Base-by-base conservation (phyloP, 1,140 invertebrate genomes). In the Drosophila jambulina region DNA sequence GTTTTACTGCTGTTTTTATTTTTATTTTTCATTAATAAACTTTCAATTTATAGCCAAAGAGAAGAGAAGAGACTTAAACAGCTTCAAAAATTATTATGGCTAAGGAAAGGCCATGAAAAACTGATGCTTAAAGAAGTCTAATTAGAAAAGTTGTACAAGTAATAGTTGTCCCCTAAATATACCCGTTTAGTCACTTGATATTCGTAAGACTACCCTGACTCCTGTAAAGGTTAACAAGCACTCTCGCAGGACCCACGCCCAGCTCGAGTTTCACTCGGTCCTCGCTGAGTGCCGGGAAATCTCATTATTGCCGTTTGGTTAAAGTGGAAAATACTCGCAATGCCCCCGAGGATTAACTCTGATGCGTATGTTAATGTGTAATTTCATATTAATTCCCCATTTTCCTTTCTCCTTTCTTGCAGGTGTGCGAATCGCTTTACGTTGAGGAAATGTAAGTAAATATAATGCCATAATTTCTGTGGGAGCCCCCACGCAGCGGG, bases 371-470 rank as follows among this genome's bases (percentile, higher is more conserved):
- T 48, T 49, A 58, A 51, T 72, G 67, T 51, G 69, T 34, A 72
- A 72, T 59, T 72, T 42, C 10, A n/a, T 49, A 59, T 72, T 71
- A 59, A 72, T 34, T 29, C n/a, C 19, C 15, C 43, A 36, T 23
- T 70, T 53, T 17, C 48, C 36, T 23, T 29, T 58, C 25, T 17
- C 38, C 12, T 59, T 36, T 42, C 19, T 45, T 46, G 15, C 63
- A 70, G 67, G 29, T 42, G 46, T 48, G 25, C 29, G 51, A 36
- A 36, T 21, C 69, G 45, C 54, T 51, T 56, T 13, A 51, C 23
- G 23, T 65, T 51, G 54, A 80, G 78, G 65, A 86, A 84, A 90
- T 88, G 80, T 84, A 75, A 84, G 85, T 88, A 75, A 32, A 59
- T 57, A 58, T 81, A 78, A 85, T 72, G 34, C 27, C 67, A 71